Conservation (phyloP, 2,797 vertebrate species). For the Chaetodon trifasciatus region DNA sequence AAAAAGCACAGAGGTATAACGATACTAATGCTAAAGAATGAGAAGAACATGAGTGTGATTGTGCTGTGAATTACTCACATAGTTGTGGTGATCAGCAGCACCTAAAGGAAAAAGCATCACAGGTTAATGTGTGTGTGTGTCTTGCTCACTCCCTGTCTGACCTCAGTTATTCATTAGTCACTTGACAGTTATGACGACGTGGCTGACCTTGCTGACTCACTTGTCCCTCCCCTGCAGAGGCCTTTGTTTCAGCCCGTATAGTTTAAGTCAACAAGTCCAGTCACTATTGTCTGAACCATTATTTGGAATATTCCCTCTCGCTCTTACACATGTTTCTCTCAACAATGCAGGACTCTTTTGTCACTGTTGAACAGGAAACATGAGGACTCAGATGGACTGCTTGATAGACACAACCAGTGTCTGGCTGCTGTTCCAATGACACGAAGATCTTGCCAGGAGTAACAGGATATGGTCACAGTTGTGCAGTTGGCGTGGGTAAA, state of each 20-base stretch:
- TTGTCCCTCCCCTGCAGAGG: constrained; percentile 7
- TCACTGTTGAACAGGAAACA: constrained; percentile 55
- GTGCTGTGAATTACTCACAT: constrained; percentile 69
- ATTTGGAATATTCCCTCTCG: constrained; percentile 1
- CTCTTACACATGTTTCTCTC: constrained; percentile 6
- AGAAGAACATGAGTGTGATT: not conserved
- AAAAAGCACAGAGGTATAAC: no score
- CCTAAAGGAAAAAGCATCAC: constrained; percentile 61
- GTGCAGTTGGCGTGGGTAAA: constrained; percentile 31
- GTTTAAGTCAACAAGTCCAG: not conserved
- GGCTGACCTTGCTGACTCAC: constrained; percentile 44
- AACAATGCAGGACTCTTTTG: constrained; percentile 16
- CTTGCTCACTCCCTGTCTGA: constrained; percentile 30
- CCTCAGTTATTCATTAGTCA: constrained; percentile 47
- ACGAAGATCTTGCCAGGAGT: constrained; percentile 67
- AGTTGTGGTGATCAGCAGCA: constrained; percentile 66
- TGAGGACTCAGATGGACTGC: constrained; percentile 30
- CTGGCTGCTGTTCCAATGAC: constrained; percentile 66
- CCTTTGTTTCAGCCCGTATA: constrained; percentile 35
- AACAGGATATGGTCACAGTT: constrained; percentile 63
- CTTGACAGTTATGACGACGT: not conserved
- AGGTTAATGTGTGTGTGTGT: constrained; percentile 27
- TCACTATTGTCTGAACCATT: constrained; percentile 19
- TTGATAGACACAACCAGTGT: constrained; percentile 41
- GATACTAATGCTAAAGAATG: not conserved